phyloP scores from a whole-genome alignment of 1,140 invertebrate species.

The Drosophila melanica region DNA sequence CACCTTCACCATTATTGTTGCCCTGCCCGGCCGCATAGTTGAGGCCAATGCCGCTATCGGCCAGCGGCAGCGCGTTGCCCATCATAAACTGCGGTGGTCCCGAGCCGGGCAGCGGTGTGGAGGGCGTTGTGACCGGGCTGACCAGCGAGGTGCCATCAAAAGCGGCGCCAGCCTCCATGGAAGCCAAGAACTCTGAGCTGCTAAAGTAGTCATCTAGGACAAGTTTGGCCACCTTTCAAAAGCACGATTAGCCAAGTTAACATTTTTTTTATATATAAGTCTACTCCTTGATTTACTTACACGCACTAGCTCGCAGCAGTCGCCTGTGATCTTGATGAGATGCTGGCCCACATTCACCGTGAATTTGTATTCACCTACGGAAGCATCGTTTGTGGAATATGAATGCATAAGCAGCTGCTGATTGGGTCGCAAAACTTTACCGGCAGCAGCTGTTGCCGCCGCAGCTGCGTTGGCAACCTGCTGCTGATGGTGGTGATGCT shows the following conservation, averaged over 20 bases:
- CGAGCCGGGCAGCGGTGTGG: conserved; percentile 72
- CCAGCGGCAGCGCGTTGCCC: conserved; percentile 63
- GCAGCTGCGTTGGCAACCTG: conserved; percentile 61
- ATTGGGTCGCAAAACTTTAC: conserved; percentile 85
- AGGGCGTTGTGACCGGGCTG: conserved; percentile 77
- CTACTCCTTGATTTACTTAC: conserved; percentile 84
- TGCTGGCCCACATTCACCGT: conserved; percentile 92
- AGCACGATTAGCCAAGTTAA: not conserved
- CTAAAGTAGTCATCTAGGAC: conserved; percentile 93
- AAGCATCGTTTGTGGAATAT: conserved; percentile 92
- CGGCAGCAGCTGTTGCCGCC: conserved; percentile 79
- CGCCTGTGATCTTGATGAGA: conserved; percentile 92
- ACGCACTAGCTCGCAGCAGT: conserved; percentile 92
- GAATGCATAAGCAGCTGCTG: conserved; percentile 89
- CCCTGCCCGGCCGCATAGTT: conserved; percentile 62
- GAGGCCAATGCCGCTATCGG: conserved; percentile 81
- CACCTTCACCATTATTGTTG: conserved; percentile 71
- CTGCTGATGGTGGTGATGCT: conserved; percentile 58
- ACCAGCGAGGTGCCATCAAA: conserved; percentile 74
- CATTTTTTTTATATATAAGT: not conserved
- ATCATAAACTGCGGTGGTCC: conserved; percentile 72
- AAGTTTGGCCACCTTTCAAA: conserved; percentile 90
- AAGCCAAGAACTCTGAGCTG: conserved; percentile 81
- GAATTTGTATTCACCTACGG: conserved; percentile 93
- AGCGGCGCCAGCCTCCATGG: conserved; percentile 80